Evolutionary conservation across 2,113 vertebrate species (phyloP).

Genomic region (Sporophila hypoxantha): DNA sequence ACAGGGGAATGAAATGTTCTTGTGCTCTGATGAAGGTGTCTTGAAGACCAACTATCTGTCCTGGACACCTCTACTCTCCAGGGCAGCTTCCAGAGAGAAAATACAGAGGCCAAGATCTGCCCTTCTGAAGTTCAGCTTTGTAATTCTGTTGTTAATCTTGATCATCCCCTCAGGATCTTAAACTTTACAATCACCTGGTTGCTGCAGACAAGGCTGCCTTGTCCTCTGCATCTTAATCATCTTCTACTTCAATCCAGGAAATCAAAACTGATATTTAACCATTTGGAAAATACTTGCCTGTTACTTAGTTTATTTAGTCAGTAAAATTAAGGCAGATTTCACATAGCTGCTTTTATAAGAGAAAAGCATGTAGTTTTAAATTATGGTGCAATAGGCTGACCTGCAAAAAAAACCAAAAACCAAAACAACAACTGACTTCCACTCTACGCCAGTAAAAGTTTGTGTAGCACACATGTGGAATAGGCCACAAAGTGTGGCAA

Average conservation of each 20-base stretch:
- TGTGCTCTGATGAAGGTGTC: neutral
- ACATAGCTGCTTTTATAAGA: neutral
- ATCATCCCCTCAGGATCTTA: neutral
- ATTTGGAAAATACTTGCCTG: neutral
- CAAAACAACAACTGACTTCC: neutral
- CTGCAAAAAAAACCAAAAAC: neutral
- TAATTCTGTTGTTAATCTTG: neutral
- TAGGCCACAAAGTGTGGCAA: neutral
- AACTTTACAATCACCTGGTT: neutral
- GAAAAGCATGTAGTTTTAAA: neutral
- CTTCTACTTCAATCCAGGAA: neutral
- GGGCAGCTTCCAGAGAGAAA: neutral
- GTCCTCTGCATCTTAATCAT: neutral
- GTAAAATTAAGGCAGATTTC: neutral
- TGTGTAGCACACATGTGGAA: neutral
- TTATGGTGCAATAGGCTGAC: neutral
- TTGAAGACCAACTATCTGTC: neutral
- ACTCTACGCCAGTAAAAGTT: neutral
- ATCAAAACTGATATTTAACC: neutral
- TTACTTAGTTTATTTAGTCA: neutral
- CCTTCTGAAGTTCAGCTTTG: neutral
- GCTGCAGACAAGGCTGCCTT: neutral
- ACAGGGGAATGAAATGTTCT: fast-evolving
- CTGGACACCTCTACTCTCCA: neutral
- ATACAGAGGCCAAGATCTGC: neutral